Conservation (phyloP, 2,797 vertebrate species). For the Gymnoscopelus braueri region DNA sequence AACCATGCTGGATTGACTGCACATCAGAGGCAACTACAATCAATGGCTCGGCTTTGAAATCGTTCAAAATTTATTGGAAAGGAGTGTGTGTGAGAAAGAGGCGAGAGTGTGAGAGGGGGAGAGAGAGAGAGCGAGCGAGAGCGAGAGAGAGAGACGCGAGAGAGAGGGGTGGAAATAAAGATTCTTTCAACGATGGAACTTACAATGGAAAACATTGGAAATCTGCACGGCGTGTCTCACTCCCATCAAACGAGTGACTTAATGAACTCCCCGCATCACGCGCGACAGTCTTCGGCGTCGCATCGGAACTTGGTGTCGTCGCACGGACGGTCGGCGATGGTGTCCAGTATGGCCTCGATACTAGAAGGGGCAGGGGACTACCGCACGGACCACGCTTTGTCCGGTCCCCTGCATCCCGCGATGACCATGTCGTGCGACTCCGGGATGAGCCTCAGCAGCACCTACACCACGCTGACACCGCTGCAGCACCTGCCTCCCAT, state of each 20-base stretch:
- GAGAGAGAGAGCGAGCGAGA: slow-evolving; percentile 67
- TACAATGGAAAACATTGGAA: slow-evolving; percentile 95
- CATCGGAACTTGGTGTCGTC: slow-evolving; percentile 92
- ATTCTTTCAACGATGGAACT: slow-evolving; percentile 91
- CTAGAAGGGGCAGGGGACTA: slow-evolving; percentile 91
- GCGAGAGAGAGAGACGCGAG: slow-evolving; percentile 62
- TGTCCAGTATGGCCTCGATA: slow-evolving; percentile 95
- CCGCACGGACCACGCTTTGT: slow-evolving; percentile 86
- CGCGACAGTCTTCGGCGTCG: slow-evolving; percentile 84
- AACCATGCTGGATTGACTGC: slow-evolving; percentile 86
- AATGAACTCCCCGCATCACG: slow-evolving; percentile 89
- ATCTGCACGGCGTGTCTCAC: slow-evolving; percentile 91
- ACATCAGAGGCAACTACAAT: slow-evolving; percentile 77
- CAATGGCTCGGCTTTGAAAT: slow-evolving; percentile 88
- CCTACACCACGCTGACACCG: slow-evolving; percentile 94
- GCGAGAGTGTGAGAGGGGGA: slow-evolving; percentile 70
- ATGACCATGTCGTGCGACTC: slow-evolving; percentile 98
- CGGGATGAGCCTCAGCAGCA: slow-evolving; percentile 92
- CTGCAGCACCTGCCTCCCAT: slow-evolving; percentile 96
- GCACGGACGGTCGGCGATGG: slow-evolving; percentile 92
- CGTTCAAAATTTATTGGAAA: slow-evolving; percentile 87
- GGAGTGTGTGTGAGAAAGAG: slow-evolving; percentile 72
- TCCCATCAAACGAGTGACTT: slow-evolving; percentile 90
- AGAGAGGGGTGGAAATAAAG: slow-evolving; percentile 79
- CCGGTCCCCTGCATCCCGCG: slow-evolving; percentile 89